Evolutionary conservation across 1,140 invertebrate genomes (phyloP).

Genomic region (Chironomus striatipennis): DNA sequence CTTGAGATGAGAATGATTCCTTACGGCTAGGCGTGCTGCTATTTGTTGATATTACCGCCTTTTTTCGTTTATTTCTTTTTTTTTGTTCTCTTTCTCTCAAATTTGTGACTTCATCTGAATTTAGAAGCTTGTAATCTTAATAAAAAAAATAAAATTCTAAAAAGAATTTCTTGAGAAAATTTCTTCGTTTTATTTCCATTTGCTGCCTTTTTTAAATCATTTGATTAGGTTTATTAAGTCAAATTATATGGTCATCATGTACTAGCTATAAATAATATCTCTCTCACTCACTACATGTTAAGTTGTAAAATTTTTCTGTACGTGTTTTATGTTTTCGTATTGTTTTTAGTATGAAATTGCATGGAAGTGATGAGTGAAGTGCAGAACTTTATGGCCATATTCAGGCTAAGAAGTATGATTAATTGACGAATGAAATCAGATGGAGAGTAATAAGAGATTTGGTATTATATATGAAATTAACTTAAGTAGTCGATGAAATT

Average conservation of each 20-base stretch:
- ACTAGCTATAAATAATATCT: neutral
- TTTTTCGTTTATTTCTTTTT: no score
- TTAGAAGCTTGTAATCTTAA: neutral
- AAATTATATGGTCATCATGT: slow-evolving; percentile 19
- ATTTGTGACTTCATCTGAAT: neutral
- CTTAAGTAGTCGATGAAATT: no score
- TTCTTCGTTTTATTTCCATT: neutral
- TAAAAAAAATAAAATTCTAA: neutral
- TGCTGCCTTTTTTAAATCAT: slow-evolving; percentile 1
- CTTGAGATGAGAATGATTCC: no score
- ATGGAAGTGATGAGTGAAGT: no score
- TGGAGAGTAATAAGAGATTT: no score
- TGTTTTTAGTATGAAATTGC: neutral
- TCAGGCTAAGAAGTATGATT: no score
- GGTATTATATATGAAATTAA: no score
- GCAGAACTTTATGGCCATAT: no score
- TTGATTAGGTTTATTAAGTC: slow-evolving; percentile 20
- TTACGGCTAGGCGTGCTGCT: no score
- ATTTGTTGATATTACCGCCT: no score
- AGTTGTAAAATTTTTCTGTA: slow-evolving; percentile 13
- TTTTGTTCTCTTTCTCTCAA: neutral
- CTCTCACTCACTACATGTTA: slow-evolving; percentile 8
- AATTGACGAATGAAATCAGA: no score
- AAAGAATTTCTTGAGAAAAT: no score
- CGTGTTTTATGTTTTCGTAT: neutral